These are phyloP conservation scores for Drosophila silvestris DNA, from an alignment of 2,888 invertebrate genomes.

Conservation along the genomic window DNA sequence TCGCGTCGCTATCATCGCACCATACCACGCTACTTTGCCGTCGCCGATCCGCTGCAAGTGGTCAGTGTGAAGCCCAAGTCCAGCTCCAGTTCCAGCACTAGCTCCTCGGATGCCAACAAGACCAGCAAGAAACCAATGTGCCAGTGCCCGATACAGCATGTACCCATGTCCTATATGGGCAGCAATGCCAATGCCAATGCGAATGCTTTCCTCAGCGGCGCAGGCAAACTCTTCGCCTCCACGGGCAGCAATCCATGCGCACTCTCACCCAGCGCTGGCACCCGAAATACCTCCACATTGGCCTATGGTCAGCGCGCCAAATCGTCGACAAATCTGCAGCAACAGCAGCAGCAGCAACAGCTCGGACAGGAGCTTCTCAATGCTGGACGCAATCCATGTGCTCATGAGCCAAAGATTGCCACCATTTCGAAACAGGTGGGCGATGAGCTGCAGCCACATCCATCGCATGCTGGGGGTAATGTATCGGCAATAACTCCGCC, in stretches of 20 bases:
- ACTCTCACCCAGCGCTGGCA: constrained; percentile 61
- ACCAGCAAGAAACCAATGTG: constrained; percentile 84
- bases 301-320: constrained; percentile 76
- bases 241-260: constrained; percentile 58
- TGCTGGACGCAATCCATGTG: constrained; percentile 61
- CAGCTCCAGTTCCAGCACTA: constrained; percentile 45
- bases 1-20: constrained; percentile 85
- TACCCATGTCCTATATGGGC: constrained; percentile 86
- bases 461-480: constrained; percentile 37
- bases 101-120: constrained; percentile 35
- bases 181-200: constrained; percentile 81
- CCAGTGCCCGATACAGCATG: constrained; percentile 85
- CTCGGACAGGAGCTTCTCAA: constrained; percentile 65
- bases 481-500: constrained; percentile 70
- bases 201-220: constrained; percentile 68
- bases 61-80: constrained; percentile 51
- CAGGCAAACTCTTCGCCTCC: constrained; percentile 64
- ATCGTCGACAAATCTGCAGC: constrained; percentile 68
- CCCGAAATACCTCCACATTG: constrained; percentile 63
- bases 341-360: constrained; percentile 41
- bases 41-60: constrained; percentile 81
- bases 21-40: constrained; percentile 85
- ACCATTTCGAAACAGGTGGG: constrained; percentile 85
- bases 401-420: constrained; percentile 83
- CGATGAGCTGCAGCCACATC: constrained; percentile 65